Evolutionary conservation across 2,888 invertebrate species (phyloP).

Genomic region (Strigamia crassipes): DNA sequence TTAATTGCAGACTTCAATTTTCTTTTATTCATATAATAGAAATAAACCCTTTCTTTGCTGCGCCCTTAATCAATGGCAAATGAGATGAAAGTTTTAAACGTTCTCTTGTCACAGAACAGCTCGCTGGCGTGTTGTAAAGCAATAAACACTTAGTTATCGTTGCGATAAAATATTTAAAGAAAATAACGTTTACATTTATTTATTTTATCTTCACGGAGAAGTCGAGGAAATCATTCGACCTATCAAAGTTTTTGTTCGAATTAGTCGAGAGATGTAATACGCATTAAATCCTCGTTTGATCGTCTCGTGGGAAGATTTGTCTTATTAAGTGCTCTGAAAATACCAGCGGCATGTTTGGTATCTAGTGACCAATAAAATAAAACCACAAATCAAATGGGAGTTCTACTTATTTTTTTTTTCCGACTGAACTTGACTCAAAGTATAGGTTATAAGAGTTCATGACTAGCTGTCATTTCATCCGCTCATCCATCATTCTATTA

Average conservation of each 20-base stretch:
- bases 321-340: constrained; percentile 19
- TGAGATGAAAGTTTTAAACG: background rate
- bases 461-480: constrained; percentile 8
- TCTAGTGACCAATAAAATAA: constrained; percentile 32
- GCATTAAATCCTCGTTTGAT: constrained; percentile 22
- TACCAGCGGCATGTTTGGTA: constrained; percentile 20
- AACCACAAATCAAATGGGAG: constrained; percentile 28
- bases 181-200: background rate
- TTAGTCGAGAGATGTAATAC: background rate
- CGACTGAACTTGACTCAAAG: constrained; percentile 1
- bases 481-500: constrained; percentile 16
- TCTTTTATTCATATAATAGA: background rate
- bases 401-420: background rate
- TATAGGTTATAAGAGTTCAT: constrained; percentile 33
- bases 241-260: constrained; percentile 4
- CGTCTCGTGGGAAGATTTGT: constrained; percentile 5
- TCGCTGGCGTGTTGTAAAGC: background rate
- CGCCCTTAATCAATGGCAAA: background rate
- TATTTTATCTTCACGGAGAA: background rate
- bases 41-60: background rate
- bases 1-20: constrained; percentile 25
- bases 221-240: background rate
- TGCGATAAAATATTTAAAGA: constrained; percentile 14
- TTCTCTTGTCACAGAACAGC: background rate
- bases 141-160: constrained; percentile 5